Evolutionary conservation across 2,797 vertebrate genomes (phyloP).

Genomic region (Pteronotus mesoamericanus): DNA sequence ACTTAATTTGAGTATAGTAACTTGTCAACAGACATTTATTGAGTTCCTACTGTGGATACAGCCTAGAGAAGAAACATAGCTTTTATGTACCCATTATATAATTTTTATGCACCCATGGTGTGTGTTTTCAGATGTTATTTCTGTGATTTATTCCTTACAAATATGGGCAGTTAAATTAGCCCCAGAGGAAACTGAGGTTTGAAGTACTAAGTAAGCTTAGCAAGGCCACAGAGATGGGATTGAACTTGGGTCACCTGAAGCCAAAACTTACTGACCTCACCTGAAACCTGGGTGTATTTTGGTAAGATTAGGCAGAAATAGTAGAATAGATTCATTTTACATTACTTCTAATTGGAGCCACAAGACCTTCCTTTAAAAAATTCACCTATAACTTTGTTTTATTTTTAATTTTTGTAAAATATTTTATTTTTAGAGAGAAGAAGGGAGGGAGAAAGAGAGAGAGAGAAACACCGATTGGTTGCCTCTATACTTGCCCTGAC

Average conservation of each 20-base stretch:
- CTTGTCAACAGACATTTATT: neutral
- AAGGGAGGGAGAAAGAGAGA: neutral
- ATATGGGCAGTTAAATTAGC: neutral
- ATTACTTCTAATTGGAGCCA: neutral
- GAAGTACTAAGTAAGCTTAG: neutral
- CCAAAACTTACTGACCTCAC: neutral
- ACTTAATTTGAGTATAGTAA: neutral
- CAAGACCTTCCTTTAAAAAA: neutral
- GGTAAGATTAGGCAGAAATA: neutral
- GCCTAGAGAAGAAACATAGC: neutral
- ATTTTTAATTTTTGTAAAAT: neutral
- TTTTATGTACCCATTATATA: neutral
- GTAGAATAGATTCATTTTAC: neutral
- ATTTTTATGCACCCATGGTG: neutral
- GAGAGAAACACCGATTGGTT: neutral
- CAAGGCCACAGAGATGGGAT: neutral
- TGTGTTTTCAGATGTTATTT: neutral
- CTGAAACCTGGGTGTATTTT: neutral
- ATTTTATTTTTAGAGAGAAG: neutral
- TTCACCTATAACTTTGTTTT: neutral
- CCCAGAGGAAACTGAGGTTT: neutral
- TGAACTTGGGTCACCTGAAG: neutral
- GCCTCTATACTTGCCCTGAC: neutral
- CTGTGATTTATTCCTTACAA: neutral
- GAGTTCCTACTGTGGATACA: neutral